These are phyloP conservation scores for Protomyctophum bolini DNA, from an alignment of 2,113 vertebrate genomes.

Conservation along the genomic window DNA sequence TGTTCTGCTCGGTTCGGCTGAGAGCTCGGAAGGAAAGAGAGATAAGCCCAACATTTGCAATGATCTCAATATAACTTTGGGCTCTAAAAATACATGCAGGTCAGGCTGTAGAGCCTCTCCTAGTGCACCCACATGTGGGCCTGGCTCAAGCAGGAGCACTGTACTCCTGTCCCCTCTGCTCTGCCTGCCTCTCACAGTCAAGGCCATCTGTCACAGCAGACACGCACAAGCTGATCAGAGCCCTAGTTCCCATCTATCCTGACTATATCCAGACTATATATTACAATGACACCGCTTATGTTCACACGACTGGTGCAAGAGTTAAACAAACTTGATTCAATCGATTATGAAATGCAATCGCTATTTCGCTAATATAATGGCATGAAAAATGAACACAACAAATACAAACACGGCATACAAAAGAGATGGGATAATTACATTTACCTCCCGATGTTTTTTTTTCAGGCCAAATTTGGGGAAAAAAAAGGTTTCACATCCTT, in stretches of 20 bases:
- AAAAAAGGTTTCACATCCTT: too few relatives aligned
- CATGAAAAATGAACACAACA: too few relatives aligned
- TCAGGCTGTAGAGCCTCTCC: constrained; percentile 60
- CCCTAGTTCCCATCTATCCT: constrained; percentile 21
- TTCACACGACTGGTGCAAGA: neutral
- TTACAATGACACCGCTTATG: constrained; percentile 12
- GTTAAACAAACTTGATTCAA: too few relatives aligned
- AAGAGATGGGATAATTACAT: too few relatives aligned
- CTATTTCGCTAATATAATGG: too few relatives aligned
- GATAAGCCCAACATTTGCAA: constrained; percentile 65
- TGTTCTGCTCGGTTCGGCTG: constrained; percentile 14
- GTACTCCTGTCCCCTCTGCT: constrained; percentile 45
- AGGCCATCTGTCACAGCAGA: constrained; percentile 65
- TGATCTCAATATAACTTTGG: constrained; percentile 69
- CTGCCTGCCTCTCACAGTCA: constrained; percentile 52
- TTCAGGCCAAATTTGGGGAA: too few relatives aligned
- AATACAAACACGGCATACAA: too few relatives aligned
- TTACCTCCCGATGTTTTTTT: too few relatives aligned
- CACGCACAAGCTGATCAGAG: constrained; percentile 23
- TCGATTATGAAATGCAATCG: too few relatives aligned
- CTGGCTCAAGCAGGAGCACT: constrained; percentile 47
- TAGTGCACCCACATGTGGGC: constrained; percentile 62
- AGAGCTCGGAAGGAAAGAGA: constrained; percentile 33
- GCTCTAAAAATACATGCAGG: constrained; percentile 72
- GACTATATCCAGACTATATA: constrained; percentile 2